Conservation (phyloP, 2,113 vertebrate genomes). For the Hassar affinis region DNA sequence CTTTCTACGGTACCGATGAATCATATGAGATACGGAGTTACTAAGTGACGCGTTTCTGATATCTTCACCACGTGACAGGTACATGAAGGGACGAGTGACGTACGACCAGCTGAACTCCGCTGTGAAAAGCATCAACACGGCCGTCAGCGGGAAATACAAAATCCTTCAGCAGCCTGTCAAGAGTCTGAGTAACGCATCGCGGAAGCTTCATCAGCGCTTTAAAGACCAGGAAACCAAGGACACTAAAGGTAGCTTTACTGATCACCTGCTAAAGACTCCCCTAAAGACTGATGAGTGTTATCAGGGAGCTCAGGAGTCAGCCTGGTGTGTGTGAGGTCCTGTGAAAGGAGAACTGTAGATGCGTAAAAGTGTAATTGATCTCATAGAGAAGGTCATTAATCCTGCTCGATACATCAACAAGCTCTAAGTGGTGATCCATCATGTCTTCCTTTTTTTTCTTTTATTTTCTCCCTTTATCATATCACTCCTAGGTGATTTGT, state of each 20-base stretch:
- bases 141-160: slow-evolving; percentile 80
- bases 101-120: slow-evolving; percentile 81
- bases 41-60: not conserved
- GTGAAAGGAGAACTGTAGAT: not conserved
- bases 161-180: slow-evolving; percentile 77
- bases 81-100: slow-evolving; percentile 82
- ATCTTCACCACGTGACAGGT: slow-evolving; percentile 64
- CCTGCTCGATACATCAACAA: slow-evolving; percentile 23
- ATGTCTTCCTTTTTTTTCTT: not conserved
- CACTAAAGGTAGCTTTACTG: slow-evolving; percentile 77
- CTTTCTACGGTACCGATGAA: not conserved
- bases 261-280: not conserved
- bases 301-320: not conserved
- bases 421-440: slow-evolving; percentile 27
- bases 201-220: slow-evolving; percentile 79
- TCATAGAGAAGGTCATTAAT: slow-evolving; percentile 26
- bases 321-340: not conserved
- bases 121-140: slow-evolving; percentile 78
- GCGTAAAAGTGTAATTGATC: slow-evolving; percentile 1
- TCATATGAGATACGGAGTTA: not conserved
- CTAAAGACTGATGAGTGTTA: not conserved
- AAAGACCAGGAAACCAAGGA: slow-evolving; percentile 82
- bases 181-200: slow-evolving; percentile 63
- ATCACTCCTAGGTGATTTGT: not conserved
- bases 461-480: not conserved